A percentile compares a stretch with the other conserved stretches of the same genome.
Conservation (phyloP, 1,140 invertebrate species). For the Conus betulinus region DNA sequence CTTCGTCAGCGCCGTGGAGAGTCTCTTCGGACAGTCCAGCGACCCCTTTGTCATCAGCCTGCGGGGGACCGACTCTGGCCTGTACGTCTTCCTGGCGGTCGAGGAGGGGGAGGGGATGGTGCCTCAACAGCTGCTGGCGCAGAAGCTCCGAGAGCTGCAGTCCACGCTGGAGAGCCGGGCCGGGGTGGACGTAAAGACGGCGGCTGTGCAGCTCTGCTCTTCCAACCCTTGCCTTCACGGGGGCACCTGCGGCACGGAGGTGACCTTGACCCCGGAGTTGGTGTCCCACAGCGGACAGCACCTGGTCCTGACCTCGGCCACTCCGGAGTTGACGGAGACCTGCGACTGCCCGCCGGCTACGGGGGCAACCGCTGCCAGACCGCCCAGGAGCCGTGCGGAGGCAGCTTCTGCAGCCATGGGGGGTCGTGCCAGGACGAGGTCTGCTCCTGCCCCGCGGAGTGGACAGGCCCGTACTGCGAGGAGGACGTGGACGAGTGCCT, state of each 20-base stretch:
- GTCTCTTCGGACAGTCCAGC: conserved; percentile 33
- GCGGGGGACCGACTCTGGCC: conserved; percentile 22
- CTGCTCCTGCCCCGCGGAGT: conserved; percentile 90
- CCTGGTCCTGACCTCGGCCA: conserved; percentile 94
- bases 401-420: conserved; percentile 93
- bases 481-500: conserved; percentile 96
- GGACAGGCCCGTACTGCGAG: conserved; percentile 83
- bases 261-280: conserved; percentile 78
- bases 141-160: background rate
- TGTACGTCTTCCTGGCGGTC: conserved; percentile 45
- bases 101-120: conserved; percentile 22
- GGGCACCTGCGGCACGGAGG: conserved; percentile 80
- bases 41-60: conserved; percentile 47
- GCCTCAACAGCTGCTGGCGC: background rate
- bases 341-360: conserved; percentile 94
- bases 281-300: conserved; percentile 85
- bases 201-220: conserved; percentile 43
- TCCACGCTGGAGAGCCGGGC: conserved; percentile 46
- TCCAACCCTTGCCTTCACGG: conserved; percentile 51
- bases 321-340: conserved; percentile 91
- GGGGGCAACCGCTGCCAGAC: conserved; percentile 89
- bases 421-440: conserved; percentile 89
- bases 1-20: conserved; percentile 79
- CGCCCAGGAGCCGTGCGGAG: conserved; percentile 83
- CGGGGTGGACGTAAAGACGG: conserved; percentile 46